phyloP scores from a whole-genome alignment of 2,888 invertebrate species.

The Machimus rusticus region DNA sequence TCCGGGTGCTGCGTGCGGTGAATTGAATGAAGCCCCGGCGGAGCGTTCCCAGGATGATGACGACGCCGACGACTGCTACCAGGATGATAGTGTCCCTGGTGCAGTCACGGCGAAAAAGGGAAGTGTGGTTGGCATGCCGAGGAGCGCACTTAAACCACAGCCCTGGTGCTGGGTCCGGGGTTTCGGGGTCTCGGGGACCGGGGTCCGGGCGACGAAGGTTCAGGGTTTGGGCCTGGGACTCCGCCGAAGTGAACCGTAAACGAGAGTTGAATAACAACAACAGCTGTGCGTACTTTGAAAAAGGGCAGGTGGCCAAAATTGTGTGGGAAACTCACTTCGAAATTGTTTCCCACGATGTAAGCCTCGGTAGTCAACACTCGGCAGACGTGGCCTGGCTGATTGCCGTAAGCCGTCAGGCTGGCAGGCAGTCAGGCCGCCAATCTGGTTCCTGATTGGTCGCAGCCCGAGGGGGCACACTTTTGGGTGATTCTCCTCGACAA shows the following conservation, averaged over 20 bases:
- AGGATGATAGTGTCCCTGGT: not conserved
- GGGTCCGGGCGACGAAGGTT: not conserved
- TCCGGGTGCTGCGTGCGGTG: not conserved
- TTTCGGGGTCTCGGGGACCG: no score
- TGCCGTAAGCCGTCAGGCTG: not conserved
- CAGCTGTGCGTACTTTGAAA: slow-evolving; percentile 52
- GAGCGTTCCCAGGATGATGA: not conserved
- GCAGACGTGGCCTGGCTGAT: not conserved
- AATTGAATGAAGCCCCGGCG: not conserved
- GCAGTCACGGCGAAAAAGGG: not conserved
- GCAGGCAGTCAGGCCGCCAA: not conserved
- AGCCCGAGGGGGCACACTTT: not conserved
- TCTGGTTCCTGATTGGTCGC: not conserved
- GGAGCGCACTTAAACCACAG: slow-evolving; percentile 7
- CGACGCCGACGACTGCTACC: not conserved
- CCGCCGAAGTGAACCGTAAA: slow-evolving; percentile 30
- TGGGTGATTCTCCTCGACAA: not conserved
- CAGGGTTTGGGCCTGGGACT: not conserved
- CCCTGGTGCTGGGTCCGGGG: not conserved
- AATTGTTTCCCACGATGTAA: slow-evolving; percentile 64
- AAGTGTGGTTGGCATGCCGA: slow-evolving; percentile 35
- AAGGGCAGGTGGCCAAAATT: slow-evolving; percentile 55
- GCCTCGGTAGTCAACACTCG: slow-evolving; percentile 41
- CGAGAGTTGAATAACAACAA: slow-evolving; percentile 54
- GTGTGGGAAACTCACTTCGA: slow-evolving; percentile 63